Evolutionary conservation across 2,888 invertebrate genomes (phyloP), one percentile per base, ranked within the genome.

Genomic region (Himalopsyche japonica): DNA sequence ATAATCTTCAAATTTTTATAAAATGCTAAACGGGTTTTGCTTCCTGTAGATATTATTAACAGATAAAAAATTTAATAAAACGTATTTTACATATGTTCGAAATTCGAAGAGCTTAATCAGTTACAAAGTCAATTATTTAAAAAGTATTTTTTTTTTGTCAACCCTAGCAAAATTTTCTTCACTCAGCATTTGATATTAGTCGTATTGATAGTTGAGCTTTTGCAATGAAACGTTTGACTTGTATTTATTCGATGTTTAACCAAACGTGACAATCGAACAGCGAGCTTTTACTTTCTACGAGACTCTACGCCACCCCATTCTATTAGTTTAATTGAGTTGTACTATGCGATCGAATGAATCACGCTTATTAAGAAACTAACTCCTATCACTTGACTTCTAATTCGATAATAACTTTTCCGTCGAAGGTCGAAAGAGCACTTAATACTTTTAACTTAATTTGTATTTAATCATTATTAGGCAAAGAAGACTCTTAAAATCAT

Each of bases 251-350:
- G 80, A 81, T 87, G 86, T 87, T 86, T 83, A 87, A 87, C 83
- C 76, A 79, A 82, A 87, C 87, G 87, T 86, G 87, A 87, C 85
- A 86, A 87, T 83, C 30, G 84, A 81, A 82, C 37, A 70, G 77
- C 49, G 57, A 30, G 77, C 79, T 64, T 77, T 79, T 79, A 30
- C 64, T 48, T 70, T 79, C 78, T 81, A 30, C 27, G 18, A 43
- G 47, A 43, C 20, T 70, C 20, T 57, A 20, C 70, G 70, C 70
- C 70, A 20, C 82, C 81, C 79, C 78, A 57, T 76, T 82, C 84
- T 86, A 86, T 87, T 87, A 87, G 87, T 87, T 87, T 86, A 87
- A 87, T 87, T 87, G 87, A 87, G 84, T 86, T 86, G 86, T 87
- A 85, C 84, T 27, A 18, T 34, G 37, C 32, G 34, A 85, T 70